Base-by-base conservation (phyloP, 2,113 vertebrate species). In the Odontophorus gujanensis region DNA sequence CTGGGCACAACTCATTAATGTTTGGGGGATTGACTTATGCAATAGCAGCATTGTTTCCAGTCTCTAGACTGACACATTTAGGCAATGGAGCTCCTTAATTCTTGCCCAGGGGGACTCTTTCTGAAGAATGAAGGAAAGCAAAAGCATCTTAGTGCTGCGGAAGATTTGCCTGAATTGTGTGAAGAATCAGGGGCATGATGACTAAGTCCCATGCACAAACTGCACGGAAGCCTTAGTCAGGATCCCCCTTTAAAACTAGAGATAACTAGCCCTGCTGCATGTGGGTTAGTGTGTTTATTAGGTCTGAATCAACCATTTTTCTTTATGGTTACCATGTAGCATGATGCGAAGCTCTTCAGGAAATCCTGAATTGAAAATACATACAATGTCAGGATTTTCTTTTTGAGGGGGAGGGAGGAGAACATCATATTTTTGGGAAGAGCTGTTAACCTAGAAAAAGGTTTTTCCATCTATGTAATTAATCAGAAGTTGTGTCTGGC, bases 41-140 rank as follows among this genome's bases (percentile, higher is more conserved):
- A 96, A 96, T 48, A 75, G 51, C 20, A 17, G 66, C 36, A 96
- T 95, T 95, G 92, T 96, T 96, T 90, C 73, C 73, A 88, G 74
- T 61, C 48, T 10, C 57, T 26, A 53, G 77, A 68, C 81, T 86
- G 77, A 86, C 61, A 53, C 25, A 78, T 86, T 81, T 81, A 90
- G 90, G 86, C 88, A 93, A 66, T 53, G 1, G 3, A 48, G 69
- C 72, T 94, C 42, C 80, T 81, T 76, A 43, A 69, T 42, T 11
- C 18, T 24, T 73, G 38, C 20, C 9, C 5, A 2, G 65, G 73
- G 80, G 63, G 45, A 68, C 38, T 72, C 16, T 71, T 85, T 82
- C 88, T 71, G 85, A 74, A 73, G 63, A 71, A 73, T 17, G 89
- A 55, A 19, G 63, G 47, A 66, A 94, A 78, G 48, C 1, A 5